Percentiles rank a stretch among this genome's conserved stretches.
Conservation (phyloP, 2,888 invertebrate species). For the Xestia rhomboidea region DNA sequence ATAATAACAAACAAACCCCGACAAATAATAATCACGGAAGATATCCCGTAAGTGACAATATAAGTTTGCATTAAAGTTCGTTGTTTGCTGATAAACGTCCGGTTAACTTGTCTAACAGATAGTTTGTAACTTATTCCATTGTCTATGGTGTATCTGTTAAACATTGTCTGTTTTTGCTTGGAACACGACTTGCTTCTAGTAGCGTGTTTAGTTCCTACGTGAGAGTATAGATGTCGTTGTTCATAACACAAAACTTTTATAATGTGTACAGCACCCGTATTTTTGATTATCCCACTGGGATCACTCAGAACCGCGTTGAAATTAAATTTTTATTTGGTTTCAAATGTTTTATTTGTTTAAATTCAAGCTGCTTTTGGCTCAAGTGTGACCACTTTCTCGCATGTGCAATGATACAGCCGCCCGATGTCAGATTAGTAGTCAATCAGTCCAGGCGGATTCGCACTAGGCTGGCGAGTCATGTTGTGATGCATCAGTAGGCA, state of each 20-base stretch:
- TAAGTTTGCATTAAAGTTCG: too few species aligned
- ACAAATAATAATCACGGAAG: too few species aligned
- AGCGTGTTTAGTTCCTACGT: slow-evolving; percentile 12
- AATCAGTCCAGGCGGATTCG: neutral
- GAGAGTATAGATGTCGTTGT: slow-evolving; percentile 36
- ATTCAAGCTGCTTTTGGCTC: neutral
- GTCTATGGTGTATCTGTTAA: neutral
- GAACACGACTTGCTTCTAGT: too few species aligned
- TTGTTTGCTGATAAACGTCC: neutral
- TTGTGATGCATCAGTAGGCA: neutral
- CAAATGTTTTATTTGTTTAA: neutral
- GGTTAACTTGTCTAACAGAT: neutral
- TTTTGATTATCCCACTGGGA: neutral
- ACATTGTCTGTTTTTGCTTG: neutral
- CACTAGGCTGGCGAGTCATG: neutral
- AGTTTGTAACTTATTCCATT: neutral
- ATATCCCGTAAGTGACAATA: too few species aligned
- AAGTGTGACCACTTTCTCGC: neutral
- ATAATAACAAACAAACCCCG: too few species aligned
- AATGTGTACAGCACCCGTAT: neutral
- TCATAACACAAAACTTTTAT: neutral
- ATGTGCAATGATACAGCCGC: too few species aligned
- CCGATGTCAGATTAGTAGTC: neutral
- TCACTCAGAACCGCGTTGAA: neutral
- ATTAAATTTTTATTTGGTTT: neutral